phyloP scores from a whole-genome alignment of 30 jellyfish, hydroid and myxozoan genomes.

The Rhopilema esculentum region DNA sequence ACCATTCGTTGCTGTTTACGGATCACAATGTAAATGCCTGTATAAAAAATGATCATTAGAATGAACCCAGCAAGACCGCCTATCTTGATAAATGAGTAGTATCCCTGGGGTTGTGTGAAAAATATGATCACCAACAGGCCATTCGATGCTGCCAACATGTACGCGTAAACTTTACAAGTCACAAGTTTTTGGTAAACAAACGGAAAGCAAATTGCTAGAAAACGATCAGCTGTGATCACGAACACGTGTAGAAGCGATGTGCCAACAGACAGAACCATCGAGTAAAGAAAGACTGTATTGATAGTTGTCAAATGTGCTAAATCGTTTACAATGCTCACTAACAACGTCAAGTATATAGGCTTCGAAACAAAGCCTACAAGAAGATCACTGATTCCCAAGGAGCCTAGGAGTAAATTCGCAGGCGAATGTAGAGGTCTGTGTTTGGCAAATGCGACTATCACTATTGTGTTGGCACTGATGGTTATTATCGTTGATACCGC shows the following conservation, averaged over 20 bases:
- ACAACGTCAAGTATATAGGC: not conserved
- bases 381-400: slow-evolving; percentile 29
- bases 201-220: slow-evolving; percentile 11
- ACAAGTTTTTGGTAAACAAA: not conserved
- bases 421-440: slow-evolving; percentile 35
- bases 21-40: not conserved
- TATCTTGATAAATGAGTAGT: not conserved
- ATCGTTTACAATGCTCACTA: not conserved
- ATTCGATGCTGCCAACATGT: not conserved
- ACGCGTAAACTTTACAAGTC: not conserved
- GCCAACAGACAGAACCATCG: not conserved
- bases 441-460: slow-evolving; percentile 8
- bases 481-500: not conserved
- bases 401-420: slow-evolving; percentile 21
- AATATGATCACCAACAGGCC: not conserved
- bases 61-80: not conserved
- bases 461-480: not conserved
- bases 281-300: not conserved
- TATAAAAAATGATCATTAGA: not conserved
- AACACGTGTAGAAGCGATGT: not conserved
- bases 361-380: slow-evolving; percentile 5
- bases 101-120: not conserved
- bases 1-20: not conserved
- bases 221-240: slow-evolving; percentile 6
- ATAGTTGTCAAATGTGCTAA: not conserved